Conservation (phyloP, 2,888 invertebrate species). For the Euclidia mi region DNA sequence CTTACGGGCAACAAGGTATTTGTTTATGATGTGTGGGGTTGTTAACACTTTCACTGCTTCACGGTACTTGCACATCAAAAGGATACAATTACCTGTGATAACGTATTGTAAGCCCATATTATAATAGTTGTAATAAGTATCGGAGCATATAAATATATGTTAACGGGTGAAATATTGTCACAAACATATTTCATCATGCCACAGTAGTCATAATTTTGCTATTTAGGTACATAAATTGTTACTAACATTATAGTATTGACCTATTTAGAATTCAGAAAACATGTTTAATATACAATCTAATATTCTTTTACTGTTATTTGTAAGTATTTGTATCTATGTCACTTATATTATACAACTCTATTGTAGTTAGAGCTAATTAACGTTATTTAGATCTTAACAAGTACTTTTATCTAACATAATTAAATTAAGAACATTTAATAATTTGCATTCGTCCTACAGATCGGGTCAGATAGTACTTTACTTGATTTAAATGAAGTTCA, state of each 20-base stretch:
- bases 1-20: too few relatives aligned
- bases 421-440: constrained; percentile 4
- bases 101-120: constrained; percentile 20
- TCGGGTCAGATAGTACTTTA: constrained; percentile 75
- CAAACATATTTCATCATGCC: neutral
- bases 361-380: neutral
- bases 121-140: constrained; percentile 28
- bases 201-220: too few relatives aligned
- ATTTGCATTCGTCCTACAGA: constrained; percentile 67
- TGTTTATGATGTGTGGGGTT: constrained; percentile 7
- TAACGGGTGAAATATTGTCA: constrained; percentile 22
- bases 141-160: constrained; percentile 40
- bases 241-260: too few relatives aligned
- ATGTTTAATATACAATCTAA: constrained; percentile 67
- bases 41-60: constrained; percentile 56
- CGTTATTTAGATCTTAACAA: too few relatives aligned
- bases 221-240: too few relatives aligned
- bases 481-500: constrained; percentile 80
- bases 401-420: too few relatives aligned
- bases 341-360: neutral
- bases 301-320: constrained; percentile 67
- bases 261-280: constrained; percentile 19
- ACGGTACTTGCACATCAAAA: constrained; percentile 59
- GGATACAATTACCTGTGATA: constrained; percentile 38
- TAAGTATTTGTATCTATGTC: constrained; percentile 52